phyloP scores from a whole-genome alignment of 2,888 invertebrate genomes.

The Minunthozetes semirufus region DNA sequence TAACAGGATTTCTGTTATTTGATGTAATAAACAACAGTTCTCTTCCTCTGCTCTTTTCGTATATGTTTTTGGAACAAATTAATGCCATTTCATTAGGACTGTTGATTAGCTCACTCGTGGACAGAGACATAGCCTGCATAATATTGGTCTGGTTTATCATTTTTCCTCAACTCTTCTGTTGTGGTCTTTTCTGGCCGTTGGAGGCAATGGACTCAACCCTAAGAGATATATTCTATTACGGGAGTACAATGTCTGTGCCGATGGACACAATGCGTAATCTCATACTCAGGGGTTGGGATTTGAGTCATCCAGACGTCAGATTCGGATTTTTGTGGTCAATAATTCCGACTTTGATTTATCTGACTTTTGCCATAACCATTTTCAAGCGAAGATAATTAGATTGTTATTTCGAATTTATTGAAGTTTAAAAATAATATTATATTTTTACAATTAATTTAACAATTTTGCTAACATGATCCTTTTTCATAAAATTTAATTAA shows the following conservation, averaged over 20 bases:
- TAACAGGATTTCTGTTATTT: too few relatives aligned
- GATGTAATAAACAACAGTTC: too few relatives aligned
- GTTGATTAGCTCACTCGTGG: too few relatives aligned
- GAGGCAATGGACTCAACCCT: not conserved
- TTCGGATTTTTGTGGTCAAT: slow-evolving; percentile 16
- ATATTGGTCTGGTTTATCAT: slow-evolving; percentile 22
- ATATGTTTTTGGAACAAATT: too few relatives aligned
- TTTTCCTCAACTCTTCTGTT: slow-evolving; percentile 24
- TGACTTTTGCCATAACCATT: slow-evolving; percentile 17
- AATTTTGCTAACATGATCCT: too few relatives aligned
- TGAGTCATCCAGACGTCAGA: not conserved
- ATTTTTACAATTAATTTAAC: too few relatives aligned
- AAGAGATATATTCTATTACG: not conserved
- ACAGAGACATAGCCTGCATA: too few relatives aligned
- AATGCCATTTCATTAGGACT: too few relatives aligned
- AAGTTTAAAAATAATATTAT: too few relatives aligned
- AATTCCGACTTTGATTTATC: not conserved
- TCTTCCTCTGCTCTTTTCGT: too few relatives aligned
- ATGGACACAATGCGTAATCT: slow-evolving; percentile 28
- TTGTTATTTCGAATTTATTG: too few relatives aligned
- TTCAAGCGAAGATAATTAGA: slow-evolving; percentile 23
- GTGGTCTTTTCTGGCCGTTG: slow-evolving; percentile 25
- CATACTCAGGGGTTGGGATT: slow-evolving; percentile 31
- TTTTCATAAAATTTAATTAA: too few relatives aligned
- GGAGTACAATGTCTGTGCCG: slow-evolving; percentile 23